Percentiles rank a stretch among this genome's conserved stretches.
Evolutionary conservation across 2,797 vertebrate genomes (phyloP).

Genomic region (Eidolon dupreanum): DNA sequence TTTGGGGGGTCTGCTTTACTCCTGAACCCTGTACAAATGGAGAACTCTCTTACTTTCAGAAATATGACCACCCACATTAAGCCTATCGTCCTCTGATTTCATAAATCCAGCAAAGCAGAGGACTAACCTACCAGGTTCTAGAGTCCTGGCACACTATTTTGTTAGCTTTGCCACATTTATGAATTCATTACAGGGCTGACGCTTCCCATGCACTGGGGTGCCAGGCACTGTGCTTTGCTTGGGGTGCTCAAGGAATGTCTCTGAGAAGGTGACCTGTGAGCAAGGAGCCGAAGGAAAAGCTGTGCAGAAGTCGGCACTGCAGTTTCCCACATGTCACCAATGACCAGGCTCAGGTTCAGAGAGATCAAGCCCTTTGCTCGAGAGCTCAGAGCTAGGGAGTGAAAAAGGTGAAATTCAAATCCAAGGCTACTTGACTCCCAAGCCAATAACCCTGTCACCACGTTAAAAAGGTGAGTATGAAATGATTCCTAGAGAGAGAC

Average conservation of each 20-base stretch:
- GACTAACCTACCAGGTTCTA: neutral
- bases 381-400: neutral
- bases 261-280: neutral
- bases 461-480: neutral
- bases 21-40: neutral
- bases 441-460: neutral
- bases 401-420: conserved; percentile 15
- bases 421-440: neutral
- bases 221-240: neutral
- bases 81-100: neutral
- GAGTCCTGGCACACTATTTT: neutral
- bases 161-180: neutral
- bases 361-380: conserved; percentile 12
- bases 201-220: neutral
- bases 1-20: neutral
- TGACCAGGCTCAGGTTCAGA: neutral
- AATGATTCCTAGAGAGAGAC: conserved; percentile 1
- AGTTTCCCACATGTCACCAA: neutral
- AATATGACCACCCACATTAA: too few relatives aligned
- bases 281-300: neutral
- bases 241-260: neutral
- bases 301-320: rapidly evolving
- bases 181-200: neutral
- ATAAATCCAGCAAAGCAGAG: neutral
- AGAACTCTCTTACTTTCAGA: neutral